Base-by-base conservation (phyloP, 2,797 vertebrate genomes). In the Picus viridis region DNA sequence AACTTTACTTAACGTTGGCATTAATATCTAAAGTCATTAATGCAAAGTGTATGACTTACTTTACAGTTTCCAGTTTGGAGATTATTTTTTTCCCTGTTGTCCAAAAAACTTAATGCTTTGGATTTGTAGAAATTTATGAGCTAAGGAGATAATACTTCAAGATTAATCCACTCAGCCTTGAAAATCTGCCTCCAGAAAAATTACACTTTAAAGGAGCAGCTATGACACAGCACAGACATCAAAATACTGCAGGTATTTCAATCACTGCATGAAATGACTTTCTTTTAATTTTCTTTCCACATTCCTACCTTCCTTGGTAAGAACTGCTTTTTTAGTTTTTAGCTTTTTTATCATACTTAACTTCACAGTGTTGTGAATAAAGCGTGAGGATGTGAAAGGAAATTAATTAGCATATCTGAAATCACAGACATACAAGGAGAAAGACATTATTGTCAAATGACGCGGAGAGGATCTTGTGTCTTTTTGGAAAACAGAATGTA, bases 101-200 rank as follows among this genome's bases (percentile, higher is more conserved):
- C 67, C 56, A 80, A 94, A 88, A 18, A 84, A 29, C 27, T 88
- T 92, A 67, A 53, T 10, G 23, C 29, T 58, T 67, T 57, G 71
- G 72, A 71, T 75, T 51, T 83, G 32, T 18, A 90, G 90, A 93
- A 92, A 94, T 97, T 94, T 94, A 89, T 76, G 94, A 57, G 62
- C 67, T 59, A 61, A 85, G 43, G 73, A 82, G 87, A 67, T 22
- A 75, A 71, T 84, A 51, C 62, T 97, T 96, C 91, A 97, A 96
- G 76, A 87, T 95, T 96, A 94, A 91, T 87, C 43, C 67, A 86
- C 69, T 90, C 78, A 88, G 18, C 69, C 36, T 88, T 92, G 87
- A 95, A 86, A 90, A 88, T 86, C 43, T 53, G 93, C 30, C 88
- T 95, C 75, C 62, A 93, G 83, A 95, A 97, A 96, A 96, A 94